Conservation (phyloP, 1,140 invertebrate genomes). For the Diorhabda elongata region DNA sequence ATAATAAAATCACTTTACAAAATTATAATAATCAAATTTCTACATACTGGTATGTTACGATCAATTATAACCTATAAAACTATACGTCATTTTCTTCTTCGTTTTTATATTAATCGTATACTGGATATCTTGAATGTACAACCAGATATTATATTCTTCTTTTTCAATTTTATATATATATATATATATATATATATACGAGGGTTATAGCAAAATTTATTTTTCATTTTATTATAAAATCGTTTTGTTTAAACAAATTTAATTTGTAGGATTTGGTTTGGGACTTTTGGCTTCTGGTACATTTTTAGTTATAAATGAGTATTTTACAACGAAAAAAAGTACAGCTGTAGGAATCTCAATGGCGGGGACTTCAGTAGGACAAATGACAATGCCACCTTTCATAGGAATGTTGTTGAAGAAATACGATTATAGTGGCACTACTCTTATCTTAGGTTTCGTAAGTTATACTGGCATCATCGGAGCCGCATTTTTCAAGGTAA, state of each 20-base stretch:
- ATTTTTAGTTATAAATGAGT: conserved; percentile 68
- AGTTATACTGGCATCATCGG: conserved; percentile 56
- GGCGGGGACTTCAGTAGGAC: conserved; percentile 67
- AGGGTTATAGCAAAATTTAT: neutral
- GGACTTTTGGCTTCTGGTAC: conserved; percentile 62
- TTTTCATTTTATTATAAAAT: neutral
- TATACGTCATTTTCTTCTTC: too few species aligned
- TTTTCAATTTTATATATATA: too few species aligned
- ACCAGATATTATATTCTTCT: too few species aligned
- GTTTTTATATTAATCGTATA: too few species aligned
- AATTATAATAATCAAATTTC: too few species aligned
- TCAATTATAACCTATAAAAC: too few species aligned
- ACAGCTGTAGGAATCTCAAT: conserved; percentile 65
- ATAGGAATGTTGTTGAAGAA: conserved; percentile 56
- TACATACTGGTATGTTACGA: too few species aligned
- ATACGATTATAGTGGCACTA: conserved; percentile 54
- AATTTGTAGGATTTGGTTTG: conserved; percentile 58
- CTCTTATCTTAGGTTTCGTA: conserved; percentile 57
- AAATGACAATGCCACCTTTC: conserved; percentile 68
- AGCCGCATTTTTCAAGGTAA: conserved; percentile 40
- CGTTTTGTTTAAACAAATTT: conserved; percentile 17
- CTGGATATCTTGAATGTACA: too few species aligned
- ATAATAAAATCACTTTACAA: too few species aligned
- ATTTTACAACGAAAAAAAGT: conserved; percentile 63
- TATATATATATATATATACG: too few species aligned